Percentiles rank a stretch among this genome's conserved stretches.
Evolutionary conservation across 1,140 invertebrate species (phyloP).

Genomic region (Telenomus remus): DNA sequence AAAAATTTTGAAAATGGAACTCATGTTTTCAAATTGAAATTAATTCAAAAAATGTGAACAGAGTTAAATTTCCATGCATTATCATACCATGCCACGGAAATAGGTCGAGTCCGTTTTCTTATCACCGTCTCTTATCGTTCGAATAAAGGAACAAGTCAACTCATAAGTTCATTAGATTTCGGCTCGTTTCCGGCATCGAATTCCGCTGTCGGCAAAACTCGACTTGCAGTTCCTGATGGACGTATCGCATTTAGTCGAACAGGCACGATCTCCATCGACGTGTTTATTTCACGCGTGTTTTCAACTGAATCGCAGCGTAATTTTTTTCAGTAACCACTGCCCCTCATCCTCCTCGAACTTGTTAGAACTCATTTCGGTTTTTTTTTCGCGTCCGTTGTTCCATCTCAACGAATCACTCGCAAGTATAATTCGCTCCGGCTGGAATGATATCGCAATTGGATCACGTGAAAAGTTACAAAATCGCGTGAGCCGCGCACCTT

Average conservation of each 20-base stretch:
- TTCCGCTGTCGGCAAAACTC: no score
- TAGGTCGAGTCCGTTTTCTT: no score
- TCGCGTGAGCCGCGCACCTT: constrained; percentile 58
- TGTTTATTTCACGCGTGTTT: constrained; percentile 10
- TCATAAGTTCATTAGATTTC: no score
- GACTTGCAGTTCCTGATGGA: no score
- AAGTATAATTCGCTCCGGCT: constrained; percentile 16
- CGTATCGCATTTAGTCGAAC: constrained; percentile 33
- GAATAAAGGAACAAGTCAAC: no score
- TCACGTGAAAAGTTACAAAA: constrained; percentile 55
- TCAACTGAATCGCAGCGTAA: background rate
- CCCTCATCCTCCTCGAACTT: constrained; percentile 10
- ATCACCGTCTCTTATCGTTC: no score
- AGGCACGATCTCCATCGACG: constrained; percentile 2
- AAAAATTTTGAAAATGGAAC: no score
- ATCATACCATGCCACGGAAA: no score
- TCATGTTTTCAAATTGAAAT: no score
- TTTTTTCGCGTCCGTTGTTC: constrained; percentile 41
- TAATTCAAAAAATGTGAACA: background rate
- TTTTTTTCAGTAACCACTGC: constrained; percentile 7
- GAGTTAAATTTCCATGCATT: no score
- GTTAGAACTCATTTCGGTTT: constrained; percentile 49
- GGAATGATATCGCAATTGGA: constrained; percentile 57
- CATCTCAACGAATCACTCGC: background rate
- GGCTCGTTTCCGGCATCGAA: no score